Base-by-base conservation (phyloP, 2,797 vertebrate genomes). In the Danio aesculapii region DNA sequence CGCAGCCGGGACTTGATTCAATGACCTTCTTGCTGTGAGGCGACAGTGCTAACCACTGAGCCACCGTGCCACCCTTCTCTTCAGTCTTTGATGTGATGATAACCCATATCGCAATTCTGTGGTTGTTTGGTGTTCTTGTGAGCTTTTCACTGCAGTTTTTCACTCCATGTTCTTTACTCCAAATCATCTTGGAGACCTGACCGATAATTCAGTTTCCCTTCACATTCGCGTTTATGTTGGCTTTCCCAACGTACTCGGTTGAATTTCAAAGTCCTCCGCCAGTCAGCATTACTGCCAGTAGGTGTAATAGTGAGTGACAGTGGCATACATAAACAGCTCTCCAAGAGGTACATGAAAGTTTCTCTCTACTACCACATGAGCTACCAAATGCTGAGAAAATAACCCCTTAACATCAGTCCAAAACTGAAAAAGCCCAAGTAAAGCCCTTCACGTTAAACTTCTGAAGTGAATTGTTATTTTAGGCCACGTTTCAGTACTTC, bases 141-240 rank as follows among this genome's bases (percentile, higher is more conserved):
- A 30, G 30, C 53, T 12, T 21, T 19, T 59, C 19, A 59, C 4
- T 46, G 17, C 16, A 49, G 57, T 62, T 52, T 55, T 70, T 62
- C 21, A 61, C 53, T 41, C 13, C 19, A 61, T 74, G 44, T 78
- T 62, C 55, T 79, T 59, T 53, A 55, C n/a, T 74, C 62, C 7
- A 14, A 50, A 5, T 73, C 9, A 21, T 69, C 43, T 58, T 78
- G 16, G 21, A 71, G 10, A 55, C 14, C 50, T 17, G 39, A 63
- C 30, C 8, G 58, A 74, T 44, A 43, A 8, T 52, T 53, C n/a
- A 11, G 9, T 61, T 47, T 57, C 53, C 41, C 61, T 83, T 83
- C 57, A 77, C 19, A 1, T 68, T 57, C 30, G 53, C 50, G 64
- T 85, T 86, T 81, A 63, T 62, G 17, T 76, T 81, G 78, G 75